Percentiles rank a stretch among this genome's conserved stretches.
Conservation (phyloP, 2,113 vertebrate genomes). For the Microcebus murinus region DNA sequence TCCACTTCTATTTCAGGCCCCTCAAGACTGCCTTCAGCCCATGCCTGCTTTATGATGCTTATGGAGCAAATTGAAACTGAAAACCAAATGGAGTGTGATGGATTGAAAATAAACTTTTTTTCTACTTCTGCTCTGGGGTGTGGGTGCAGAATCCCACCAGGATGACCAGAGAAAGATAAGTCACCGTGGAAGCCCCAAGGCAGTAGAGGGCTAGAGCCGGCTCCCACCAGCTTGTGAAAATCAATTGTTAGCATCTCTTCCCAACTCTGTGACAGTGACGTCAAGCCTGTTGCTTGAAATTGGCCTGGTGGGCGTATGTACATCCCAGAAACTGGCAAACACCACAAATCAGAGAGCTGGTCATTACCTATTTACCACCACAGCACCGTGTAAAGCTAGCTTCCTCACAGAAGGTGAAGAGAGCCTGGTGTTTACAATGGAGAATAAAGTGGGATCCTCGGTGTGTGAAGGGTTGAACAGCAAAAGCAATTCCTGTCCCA, state of each 20-base stretch:
- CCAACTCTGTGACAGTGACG: not conserved
- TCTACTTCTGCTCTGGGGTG: not conserved
- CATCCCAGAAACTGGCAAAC: not conserved
- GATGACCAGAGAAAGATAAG: not conserved
- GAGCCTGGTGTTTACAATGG: not conserved
- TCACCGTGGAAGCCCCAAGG: not conserved
- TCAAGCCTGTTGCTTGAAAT: no score
- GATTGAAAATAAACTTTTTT: not conserved
- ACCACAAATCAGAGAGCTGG: not conserved
- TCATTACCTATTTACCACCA: no score
- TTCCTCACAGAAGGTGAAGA: not conserved
- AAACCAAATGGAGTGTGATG: not conserved
- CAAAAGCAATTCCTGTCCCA: not conserved
- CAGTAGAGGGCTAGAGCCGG: not conserved
- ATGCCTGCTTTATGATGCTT: not conserved
- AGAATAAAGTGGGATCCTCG: not conserved
- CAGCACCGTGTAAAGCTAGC: not conserved
- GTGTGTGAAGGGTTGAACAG: not conserved
- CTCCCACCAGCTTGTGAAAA: fast-evolving
- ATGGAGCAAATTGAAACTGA: not conserved
- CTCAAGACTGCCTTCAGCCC: not conserved
- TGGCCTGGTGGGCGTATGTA: not conserved
- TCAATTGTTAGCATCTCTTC: not conserved
- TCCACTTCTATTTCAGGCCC: not conserved
- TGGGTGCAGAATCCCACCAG: not conserved